phyloP scores from a whole-genome alignment of 2,797 vertebrate species.

The Oryzias sinensis region DNA sequence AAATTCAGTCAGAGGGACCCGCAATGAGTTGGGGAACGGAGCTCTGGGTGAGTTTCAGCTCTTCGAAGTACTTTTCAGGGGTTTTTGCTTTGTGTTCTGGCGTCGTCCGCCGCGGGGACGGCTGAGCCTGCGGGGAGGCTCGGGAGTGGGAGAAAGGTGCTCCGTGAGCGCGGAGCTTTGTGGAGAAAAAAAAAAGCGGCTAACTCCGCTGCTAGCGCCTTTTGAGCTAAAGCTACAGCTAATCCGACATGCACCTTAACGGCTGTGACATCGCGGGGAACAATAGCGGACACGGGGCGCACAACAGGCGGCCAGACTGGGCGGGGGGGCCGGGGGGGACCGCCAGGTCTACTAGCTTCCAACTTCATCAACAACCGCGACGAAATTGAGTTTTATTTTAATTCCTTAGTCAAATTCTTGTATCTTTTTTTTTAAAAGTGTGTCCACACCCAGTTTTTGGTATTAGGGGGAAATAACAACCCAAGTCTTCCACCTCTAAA shows the following conservation, averaged over 20 bases:
- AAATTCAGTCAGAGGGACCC: constrained; percentile 51
- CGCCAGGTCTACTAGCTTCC: background rate
- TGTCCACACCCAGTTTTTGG: constrained; percentile 63
- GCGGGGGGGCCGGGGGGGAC: background rate
- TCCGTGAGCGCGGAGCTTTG: constrained; percentile 60
- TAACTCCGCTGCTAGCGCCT: constrained; percentile 21
- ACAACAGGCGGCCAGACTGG: constrained; percentile 1
- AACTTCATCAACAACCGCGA: background rate
- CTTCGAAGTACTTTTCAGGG: background rate
- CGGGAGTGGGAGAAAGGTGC: constrained; percentile 59
- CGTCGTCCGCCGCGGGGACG: constrained; percentile 15
- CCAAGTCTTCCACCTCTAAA: background rate
- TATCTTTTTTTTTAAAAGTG: constrained; percentile 15
- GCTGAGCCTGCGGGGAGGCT: background rate
- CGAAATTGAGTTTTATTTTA: background rate
- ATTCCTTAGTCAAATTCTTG: constrained; percentile 23
- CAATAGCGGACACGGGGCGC: constrained; percentile 52
- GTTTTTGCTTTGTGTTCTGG: constrained; percentile 6
- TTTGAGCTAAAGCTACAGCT: constrained; percentile 51
- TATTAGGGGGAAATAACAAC: constrained; percentile 12
- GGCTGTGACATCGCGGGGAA: constrained; percentile 67
- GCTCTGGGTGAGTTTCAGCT: constrained; percentile 80
- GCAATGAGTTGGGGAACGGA: constrained; percentile 88
- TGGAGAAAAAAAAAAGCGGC: constrained; percentile 30
- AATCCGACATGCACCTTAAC: constrained; percentile 59